phyloP scores from a whole-genome alignment of 1,140 invertebrate genomes.

The Acromyrmex heyeri region DNA sequence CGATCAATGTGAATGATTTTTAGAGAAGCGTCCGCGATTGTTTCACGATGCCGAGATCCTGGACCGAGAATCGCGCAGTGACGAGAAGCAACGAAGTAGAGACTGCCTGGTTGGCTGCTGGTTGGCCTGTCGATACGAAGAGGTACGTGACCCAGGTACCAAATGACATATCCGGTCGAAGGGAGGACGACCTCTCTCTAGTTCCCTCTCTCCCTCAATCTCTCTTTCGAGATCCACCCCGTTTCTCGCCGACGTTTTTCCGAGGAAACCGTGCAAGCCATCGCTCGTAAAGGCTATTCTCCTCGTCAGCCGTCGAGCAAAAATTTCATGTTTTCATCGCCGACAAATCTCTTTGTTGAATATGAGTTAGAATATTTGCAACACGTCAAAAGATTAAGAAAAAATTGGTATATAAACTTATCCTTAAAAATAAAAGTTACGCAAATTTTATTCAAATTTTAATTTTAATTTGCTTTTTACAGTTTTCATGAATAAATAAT shows the following conservation, averaged over 20 bases:
- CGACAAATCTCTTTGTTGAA: not conserved
- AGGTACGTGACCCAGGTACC: conserved; percentile 84
- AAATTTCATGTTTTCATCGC: conserved; percentile 29
- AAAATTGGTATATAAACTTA: not conserved
- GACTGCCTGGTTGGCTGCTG: conserved; percentile 76
- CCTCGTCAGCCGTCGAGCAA: not conserved
- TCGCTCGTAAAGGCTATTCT: conserved; percentile 21
- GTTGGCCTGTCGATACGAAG: conserved; percentile 84
- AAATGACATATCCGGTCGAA: conserved; percentile 78
- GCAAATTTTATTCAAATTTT: not conserved
- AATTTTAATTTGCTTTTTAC: conserved; percentile 9
- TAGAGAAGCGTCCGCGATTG: conserved; percentile 50
- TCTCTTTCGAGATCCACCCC: conserved; percentile 61
- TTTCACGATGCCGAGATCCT: conserved; percentile 60
- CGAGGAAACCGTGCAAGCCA: conserved; percentile 12
- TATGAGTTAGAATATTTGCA: not conserved
- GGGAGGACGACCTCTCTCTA: conserved; percentile 58
- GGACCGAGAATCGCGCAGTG: conserved; percentile 63
- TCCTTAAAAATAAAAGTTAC: not conserved
- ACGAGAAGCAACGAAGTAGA: conserved; percentile 62
- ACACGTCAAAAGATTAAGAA: not conserved
- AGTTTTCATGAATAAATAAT: not conserved
- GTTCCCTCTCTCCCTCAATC: conserved; percentile 24
- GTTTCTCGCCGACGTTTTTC: conserved; percentile 62
- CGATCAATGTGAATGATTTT: not conserved